Evolutionary conservation across 2,113 vertebrate genomes (phyloP).

Genomic region (Semnopithecus entellus): DNA sequence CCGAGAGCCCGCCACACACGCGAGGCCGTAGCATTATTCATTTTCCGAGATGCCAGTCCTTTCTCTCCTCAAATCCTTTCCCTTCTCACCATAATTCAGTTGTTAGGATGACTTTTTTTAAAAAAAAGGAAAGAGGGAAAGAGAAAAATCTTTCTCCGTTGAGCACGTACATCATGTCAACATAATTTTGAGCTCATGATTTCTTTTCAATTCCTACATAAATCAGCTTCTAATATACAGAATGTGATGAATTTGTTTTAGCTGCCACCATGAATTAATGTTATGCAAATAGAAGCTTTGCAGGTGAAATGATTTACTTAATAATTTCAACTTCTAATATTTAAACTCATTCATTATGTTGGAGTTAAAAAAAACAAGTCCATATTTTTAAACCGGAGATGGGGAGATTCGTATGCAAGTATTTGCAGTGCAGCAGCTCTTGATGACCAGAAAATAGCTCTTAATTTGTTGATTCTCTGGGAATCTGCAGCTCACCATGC

Average conservation of each 20-base stretch:
- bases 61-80: conserved; percentile 60
- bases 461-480: conserved; percentile 61
- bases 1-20: conserved; percentile 54
- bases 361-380: conserved; percentile 66
- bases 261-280: conserved; percentile 87
- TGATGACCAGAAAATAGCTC: conserved; percentile 75
- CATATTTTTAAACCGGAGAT: conserved; percentile 80
- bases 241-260: conserved; percentile 89
- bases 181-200: conserved; percentile 85
- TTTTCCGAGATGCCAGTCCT: conserved; percentile 78
- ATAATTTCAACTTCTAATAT: conserved; percentile 88
- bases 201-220: conserved; percentile 85
- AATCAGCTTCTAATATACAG: conserved; percentile 87
- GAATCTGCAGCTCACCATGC: background rate
- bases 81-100: conserved; percentile 85
- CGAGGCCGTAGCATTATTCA: conserved; percentile 75
- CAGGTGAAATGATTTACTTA: conserved; percentile 89
- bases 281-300: conserved; percentile 88
- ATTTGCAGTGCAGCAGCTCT: conserved; percentile 75
- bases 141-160: conserved; percentile 71
- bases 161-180: conserved; percentile 82
- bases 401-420: conserved; percentile 76
- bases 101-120: conserved; percentile 77
- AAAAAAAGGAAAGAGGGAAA: conserved; percentile 5
- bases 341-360: conserved; percentile 86